These are phyloP conservation scores for Papilio dardanus DNA, from an alignment of 1,140 invertebrate species.

Conservation along the genomic window DNA sequence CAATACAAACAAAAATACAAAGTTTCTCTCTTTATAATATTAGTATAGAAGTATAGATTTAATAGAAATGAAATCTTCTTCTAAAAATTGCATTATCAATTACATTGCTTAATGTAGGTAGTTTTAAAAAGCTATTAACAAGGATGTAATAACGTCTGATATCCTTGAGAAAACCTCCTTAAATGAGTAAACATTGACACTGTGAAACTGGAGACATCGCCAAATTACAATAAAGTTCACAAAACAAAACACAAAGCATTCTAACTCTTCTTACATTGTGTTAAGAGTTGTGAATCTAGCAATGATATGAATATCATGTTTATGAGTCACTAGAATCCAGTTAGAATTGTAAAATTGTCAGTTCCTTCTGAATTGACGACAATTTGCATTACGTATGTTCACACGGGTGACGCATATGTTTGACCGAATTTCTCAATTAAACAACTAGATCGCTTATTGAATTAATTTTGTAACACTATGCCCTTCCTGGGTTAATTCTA, in stretches of 20 bases:
- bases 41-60: too few species aligned
- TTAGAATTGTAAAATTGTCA: constrained; percentile 38
- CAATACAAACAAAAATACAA: too few species aligned
- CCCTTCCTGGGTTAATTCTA: constrained; percentile 5
- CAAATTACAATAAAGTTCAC: not conserved
- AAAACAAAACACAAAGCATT: not conserved
- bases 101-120: not conserved
- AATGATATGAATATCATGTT: not conserved
- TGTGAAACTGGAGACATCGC: constrained; percentile 30
- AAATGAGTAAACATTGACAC: constrained; percentile 36
- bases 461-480: constrained; percentile 13
- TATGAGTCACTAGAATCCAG: constrained; percentile 28
- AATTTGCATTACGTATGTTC: constrained; percentile 32
- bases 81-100: not conserved
- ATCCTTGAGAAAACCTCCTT: constrained; percentile 21
- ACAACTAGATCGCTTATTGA: constrained; percentile 21
- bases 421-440: constrained; percentile 37
- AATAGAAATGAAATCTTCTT: too few species aligned
- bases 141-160: too few species aligned
- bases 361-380: constrained; percentile 33
- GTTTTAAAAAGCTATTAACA: constrained; percentile 13
- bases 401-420: constrained; percentile 30
- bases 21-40: too few species aligned
- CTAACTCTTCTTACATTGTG: not conserved
- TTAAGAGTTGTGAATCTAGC: not conserved